Base-by-base conservation (phyloP, 92 coral and sea anemone species). In the Palythoa heliodiscus region DNA sequence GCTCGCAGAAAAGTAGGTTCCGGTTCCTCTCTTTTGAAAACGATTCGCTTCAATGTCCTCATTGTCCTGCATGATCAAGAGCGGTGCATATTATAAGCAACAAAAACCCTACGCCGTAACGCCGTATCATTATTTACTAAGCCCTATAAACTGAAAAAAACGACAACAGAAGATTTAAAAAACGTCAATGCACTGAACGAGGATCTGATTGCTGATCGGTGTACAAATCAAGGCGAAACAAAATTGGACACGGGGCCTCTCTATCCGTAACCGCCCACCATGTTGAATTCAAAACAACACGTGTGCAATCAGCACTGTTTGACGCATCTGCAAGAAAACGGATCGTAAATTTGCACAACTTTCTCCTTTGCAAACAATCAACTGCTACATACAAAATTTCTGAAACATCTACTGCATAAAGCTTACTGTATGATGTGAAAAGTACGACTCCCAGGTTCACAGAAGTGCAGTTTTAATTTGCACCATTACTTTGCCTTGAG, bases 271-370 rank as follows among this genome's bases (percentile, higher is more conserved):
- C 69, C 83, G 71, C 71, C 84, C 74, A 67, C 84, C 84, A 80
- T 80, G 43, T 80, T 80, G 84, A 63, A 63, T 63, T 63, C 35
- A 43, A 80, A 80, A 15, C 60, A 25, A 58, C 87, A 83, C 80
- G 87, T 83, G 80, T 83, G 40, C 16, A 25, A 16, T 37, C 7
- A 43, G 50, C 50, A 43, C 3, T 77, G 47, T 35, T 60, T 79
- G 73, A 52, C 4, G 68, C 35, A 17, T 3, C 55, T 82, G 61
- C 76, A 71, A 71, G 35, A 17, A 50, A 3, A 8, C 13, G 14
- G n/a, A 69, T 67, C 66, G 23, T 43, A 20, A 12, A 48, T 16
- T 4, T 47, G 72, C 64, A 81, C 47, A 63, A 37, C n/a, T 7
- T 53, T 43, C 17, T 70, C 52, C 17, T 83, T 24, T 23, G 77